Evolutionary conservation across 2,797 vertebrate species (phyloP), one percentile per base, ranked within the genome.

Genomic region (Aratinga solstitialis): DNA sequence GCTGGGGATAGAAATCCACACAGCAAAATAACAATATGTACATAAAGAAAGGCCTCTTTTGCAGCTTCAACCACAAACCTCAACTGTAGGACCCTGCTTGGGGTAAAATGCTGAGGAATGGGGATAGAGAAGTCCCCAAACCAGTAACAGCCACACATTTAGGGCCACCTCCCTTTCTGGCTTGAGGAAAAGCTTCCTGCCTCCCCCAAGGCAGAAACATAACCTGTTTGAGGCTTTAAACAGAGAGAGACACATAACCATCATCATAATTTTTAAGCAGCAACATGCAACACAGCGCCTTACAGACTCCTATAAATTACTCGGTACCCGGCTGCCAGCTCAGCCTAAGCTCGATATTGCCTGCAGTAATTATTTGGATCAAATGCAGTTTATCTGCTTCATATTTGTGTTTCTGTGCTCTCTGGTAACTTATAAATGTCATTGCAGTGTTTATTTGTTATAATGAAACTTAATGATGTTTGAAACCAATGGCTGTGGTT

Each of bases 301-400:
- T 90, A 97, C 32, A n/a, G 97, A 97, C 96, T 96, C 97, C 97
- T 92, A 98, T 98, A 98, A 98, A 98, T 98, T 98, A 97, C 97
- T 91, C 12, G 6, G 95, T 95, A 89, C 95, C 97, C 58, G 89
- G 97, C 97, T 98, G 98, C 97, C 97, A 98, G 96, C 97, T 97
- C 97, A 94, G 96, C 96, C 97, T 87, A 97, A 97, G 97, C 97
- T 97, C 93, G 56, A 97, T 97, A 98, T 98, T 98, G 97, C 98
- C 98, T 98, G 97, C 97, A 97, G 98, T 98, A 98, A 98, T 98
- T 98, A 98, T 98, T 98, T 97, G 97, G 97, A 98, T 98, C 98
- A 97, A 98, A 98, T 93, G 95, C 96, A 98, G 97, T 98, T 98
- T 98, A 98, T 98, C 97, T 98, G 97, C 96, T 97, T 98, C 97